phyloP scores from a whole-genome alignment of 2,113 vertebrate species.

The Pelodiscus sinensis region DNA sequence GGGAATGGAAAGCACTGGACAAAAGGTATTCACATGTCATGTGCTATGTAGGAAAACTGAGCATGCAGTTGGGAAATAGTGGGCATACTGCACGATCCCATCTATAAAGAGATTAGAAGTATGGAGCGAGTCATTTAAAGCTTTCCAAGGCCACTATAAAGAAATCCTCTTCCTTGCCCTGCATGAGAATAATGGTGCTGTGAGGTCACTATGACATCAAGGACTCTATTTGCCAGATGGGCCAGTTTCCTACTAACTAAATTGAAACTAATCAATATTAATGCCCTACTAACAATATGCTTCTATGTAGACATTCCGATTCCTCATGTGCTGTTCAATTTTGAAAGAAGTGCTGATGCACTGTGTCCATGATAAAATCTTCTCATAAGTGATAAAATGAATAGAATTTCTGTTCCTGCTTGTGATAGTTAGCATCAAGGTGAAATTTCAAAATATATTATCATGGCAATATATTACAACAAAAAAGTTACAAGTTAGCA shows the following conservation, averaged over 20 bases:
- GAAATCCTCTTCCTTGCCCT: not conserved
- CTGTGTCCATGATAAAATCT: constrained; percentile 17
- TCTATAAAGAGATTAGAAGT: not conserved
- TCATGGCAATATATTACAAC: constrained; percentile 7
- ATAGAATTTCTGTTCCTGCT: not conserved
- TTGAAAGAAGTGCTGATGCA: not conserved
- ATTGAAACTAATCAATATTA: constrained; percentile 10
- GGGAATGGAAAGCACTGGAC: not conserved
- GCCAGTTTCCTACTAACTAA: not conserved
- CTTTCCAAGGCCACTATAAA: not conserved
- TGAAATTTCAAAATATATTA: not conserved
- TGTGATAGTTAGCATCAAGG: not conserved
- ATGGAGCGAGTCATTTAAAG: not conserved
- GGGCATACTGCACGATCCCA: not conserved
- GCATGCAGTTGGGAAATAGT: not conserved
- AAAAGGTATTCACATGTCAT: not conserved
- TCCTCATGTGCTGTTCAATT: not conserved
- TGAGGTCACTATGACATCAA: not conserved
- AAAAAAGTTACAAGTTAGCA: not conserved
- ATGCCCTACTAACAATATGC: not conserved
- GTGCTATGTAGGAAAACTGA: not conserved
- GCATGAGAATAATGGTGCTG: not conserved
- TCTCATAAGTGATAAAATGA: not conserved
- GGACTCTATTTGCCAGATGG: not conserved
- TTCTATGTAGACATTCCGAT: not conserved